Evolutionary conservation across 1,140 invertebrate genomes (phyloP).

Genomic region (Drosophila novamexicana): DNA sequence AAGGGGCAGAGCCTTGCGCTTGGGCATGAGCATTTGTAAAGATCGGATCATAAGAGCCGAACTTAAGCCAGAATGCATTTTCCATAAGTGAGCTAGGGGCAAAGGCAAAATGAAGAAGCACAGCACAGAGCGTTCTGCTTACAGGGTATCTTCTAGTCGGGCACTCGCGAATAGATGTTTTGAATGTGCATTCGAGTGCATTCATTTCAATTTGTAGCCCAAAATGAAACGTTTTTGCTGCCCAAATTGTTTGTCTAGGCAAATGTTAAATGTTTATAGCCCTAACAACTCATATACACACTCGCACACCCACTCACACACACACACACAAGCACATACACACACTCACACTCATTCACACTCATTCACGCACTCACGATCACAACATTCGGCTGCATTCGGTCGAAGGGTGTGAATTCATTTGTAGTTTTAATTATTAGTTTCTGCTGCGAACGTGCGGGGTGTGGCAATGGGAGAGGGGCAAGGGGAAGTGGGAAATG

Average conservation of each 20-base stretch:
- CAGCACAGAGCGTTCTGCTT: too few species aligned
- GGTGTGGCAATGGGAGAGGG: background rate
- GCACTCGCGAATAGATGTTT: background rate
- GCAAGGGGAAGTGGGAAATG: background rate
- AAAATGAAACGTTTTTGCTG: slow-evolving; percentile 5
- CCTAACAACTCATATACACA: slow-evolving; percentile 4
- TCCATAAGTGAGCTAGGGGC: too few species aligned
- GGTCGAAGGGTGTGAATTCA: slow-evolving; percentile 59
- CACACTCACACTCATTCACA: slow-evolving; percentile 6
- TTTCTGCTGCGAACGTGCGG: slow-evolving; percentile 33
- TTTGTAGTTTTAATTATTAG: slow-evolving; percentile 79
- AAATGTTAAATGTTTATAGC: slow-evolving; percentile 19
- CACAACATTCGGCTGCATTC: slow-evolving; percentile 10
- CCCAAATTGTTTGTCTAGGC: slow-evolving; percentile 3
- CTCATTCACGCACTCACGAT: background rate
- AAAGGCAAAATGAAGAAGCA: too few species aligned
- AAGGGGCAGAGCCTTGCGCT: too few species aligned
- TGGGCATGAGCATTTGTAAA: too few species aligned
- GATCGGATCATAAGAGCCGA: too few species aligned
- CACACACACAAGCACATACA: background rate
- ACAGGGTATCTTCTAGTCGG: too few species aligned
- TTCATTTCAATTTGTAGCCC: background rate
- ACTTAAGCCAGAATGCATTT: too few species aligned
- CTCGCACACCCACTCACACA: background rate
- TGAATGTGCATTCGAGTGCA: slow-evolving; percentile 6